A percentile compares a stretch with the other conserved stretches of the same genome.
Conservation (phyloP, 2,797 vertebrate genomes). For the Thamnophis elegans region DNA sequence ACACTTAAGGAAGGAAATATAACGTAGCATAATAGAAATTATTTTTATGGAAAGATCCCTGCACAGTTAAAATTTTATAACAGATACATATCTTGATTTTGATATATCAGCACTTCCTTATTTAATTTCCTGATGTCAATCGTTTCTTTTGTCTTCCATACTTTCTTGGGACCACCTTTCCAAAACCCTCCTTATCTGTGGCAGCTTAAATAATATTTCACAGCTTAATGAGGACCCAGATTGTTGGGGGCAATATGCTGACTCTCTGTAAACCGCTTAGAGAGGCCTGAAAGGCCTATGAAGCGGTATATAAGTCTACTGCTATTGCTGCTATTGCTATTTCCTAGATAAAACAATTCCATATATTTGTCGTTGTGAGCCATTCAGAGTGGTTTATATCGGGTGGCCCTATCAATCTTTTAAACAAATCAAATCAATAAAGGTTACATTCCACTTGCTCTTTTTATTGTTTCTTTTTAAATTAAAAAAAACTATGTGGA, state of each 20-base stretch:
- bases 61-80: not conserved
- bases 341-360: not conserved
- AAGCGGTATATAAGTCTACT: no score
- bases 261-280: no score
- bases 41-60: not conserved
- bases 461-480: not conserved
- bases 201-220: not conserved
- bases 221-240: not conserved
- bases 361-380: not conserved
- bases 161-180: not conserved
- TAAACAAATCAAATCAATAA: not conserved
- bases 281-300: no score
- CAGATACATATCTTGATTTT: not conserved
- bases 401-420: not conserved
- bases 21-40: not conserved
- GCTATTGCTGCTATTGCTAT: no score
- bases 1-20: not conserved
- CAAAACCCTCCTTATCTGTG: not conserved
- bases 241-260: no score
- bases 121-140: not conserved
- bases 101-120: constrained; percentile 5
- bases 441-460: not conserved
- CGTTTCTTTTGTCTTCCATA: not conserved
- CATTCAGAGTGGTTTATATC: not conserved
- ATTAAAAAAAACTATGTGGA: not conserved